Base-by-base conservation (phyloP, 2,888 invertebrate genomes). In the Eupelmus urozonus region DNA sequence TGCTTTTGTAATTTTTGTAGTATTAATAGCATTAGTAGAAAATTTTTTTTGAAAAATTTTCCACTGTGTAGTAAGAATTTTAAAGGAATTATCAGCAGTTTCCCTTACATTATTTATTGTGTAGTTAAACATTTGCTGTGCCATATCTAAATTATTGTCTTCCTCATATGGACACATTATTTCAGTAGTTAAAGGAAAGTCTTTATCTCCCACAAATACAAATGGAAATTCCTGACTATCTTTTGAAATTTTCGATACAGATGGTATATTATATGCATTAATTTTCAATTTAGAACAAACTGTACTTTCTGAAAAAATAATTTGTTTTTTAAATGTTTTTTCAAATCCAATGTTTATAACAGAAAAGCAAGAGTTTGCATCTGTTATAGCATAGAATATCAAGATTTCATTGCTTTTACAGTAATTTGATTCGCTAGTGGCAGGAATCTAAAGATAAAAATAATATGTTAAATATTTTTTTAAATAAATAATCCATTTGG, bases 21-120 rank as follows among this genome's bases (percentile, higher is more conserved):
- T 73, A 27, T 73, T 73, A 27, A 13, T 7, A 20, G 29, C 42
- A 40, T n/a, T 73, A 9, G 65, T 74, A 0, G 45, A 18, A 66
- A 74, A 74, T 59, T 74, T 74, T n/a, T 74, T 74, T 4, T 65
- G 55, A 23, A 74, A 74, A 45, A 74, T 66, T 49, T 57, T 74
- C 73, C 73, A 74, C 18, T 65, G 65, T 13, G n/a, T 74, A 1
- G 34, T 49, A 2, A 74, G 57, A 20, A 74, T 74, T 7, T 23
- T 18, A 9, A 74, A 74, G 9, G 73, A 65, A 29, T 57, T 45
- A 18, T 65, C 57, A 13, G 65, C 25, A 34, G 55, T 57, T 20
- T 65, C 66, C 29, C 45, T 45, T 20, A 20, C 49, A 2, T 53
- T 57, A 2, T 40, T 25, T 9, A 74, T 55, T 66, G 45, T 65